These are phyloP conservation scores for Chiloscyllium plagiosum DNA, from an alignment of 2,113 vertebrate species.

Conservation along the genomic window DNA sequence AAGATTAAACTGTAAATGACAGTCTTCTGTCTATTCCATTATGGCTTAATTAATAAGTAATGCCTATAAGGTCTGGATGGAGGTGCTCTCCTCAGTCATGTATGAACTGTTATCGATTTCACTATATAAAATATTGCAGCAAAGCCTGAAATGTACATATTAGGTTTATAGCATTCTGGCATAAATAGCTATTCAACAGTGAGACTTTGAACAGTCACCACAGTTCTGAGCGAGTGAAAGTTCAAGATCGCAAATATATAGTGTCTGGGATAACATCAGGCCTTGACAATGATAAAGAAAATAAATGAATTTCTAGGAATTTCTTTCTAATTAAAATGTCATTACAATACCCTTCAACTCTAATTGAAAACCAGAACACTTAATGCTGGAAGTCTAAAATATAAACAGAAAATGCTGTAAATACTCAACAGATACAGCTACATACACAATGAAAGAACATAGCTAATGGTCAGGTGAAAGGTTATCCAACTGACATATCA, in stretches of 20 bases:
- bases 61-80: not conserved
- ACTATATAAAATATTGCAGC: not conserved
- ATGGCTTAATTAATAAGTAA: conserved; percentile 6
- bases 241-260: not conserved
- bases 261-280: not conserved
- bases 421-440: not conserved
- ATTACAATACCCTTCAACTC: not conserved
- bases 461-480: not conserved
- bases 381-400: not conserved
- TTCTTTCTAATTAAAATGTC: not conserved
- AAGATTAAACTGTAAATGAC: not conserved
- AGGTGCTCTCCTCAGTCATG: not conserved
- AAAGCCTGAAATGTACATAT: not conserved
- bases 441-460: not conserved
- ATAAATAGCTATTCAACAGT: no score
- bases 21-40: not conserved
- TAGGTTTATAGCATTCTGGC: no score
- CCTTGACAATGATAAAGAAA: not conserved
- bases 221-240: not conserved
- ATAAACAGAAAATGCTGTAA: not conserved
- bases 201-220: not conserved
- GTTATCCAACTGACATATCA: not conserved
- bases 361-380: not conserved
- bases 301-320: not conserved
- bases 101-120: not conserved